Base-by-base conservation (phyloP, 2,113 vertebrate genomes). In the Sebastes fasciatus region DNA sequence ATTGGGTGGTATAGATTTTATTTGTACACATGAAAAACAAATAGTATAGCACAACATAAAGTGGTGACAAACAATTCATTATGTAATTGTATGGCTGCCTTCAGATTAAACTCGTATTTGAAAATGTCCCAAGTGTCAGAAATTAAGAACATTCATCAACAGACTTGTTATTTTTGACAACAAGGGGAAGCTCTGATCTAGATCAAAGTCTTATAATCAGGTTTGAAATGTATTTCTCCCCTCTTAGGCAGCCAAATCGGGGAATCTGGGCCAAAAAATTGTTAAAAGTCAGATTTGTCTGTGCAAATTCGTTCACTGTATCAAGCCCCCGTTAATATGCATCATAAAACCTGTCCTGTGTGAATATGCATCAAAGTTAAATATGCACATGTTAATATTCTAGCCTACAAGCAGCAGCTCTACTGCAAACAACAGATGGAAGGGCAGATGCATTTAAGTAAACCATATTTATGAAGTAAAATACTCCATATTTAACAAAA, bases 291-390 rank as follows among this genome's bases (percentile, higher is more conserved):
- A 67, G 69, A 86, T 88, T 70, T 88, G 64, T 86, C 62, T 57
- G 61, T 74, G 67, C 72, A 86, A 77, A 88, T 87, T 77, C 52
- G 89, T 86, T 87, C 61, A 73, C 54, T 73, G 64, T 46, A 85
- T 74, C 70, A 85, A 83, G 21, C 73, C 77, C 61, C 23, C 74
- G 75, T 85, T 92, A 88, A 77, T 88, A 81, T 85, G 86, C 74
- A 86, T 85, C 86, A 86, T 91, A 84, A 93, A 93, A 84, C 61
- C 76, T 74, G 83, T 77, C 82, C 83, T 77, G 85, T 71, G 74
- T 90, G 86, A 91, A 86, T 85, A 88, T 87, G 81, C 84, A 90
- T 92, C 88, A 92, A 85, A 90, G 85, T 89, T 89, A 91, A 93
- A 92, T 88, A 77, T 67, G 73, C 77, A 76, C 48, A 45, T 85